These are phyloP conservation scores for Rhinolophus ferrumequinum DNA, from an alignment of 2,113 vertebrate species.

Conservation along the genomic window DNA sequence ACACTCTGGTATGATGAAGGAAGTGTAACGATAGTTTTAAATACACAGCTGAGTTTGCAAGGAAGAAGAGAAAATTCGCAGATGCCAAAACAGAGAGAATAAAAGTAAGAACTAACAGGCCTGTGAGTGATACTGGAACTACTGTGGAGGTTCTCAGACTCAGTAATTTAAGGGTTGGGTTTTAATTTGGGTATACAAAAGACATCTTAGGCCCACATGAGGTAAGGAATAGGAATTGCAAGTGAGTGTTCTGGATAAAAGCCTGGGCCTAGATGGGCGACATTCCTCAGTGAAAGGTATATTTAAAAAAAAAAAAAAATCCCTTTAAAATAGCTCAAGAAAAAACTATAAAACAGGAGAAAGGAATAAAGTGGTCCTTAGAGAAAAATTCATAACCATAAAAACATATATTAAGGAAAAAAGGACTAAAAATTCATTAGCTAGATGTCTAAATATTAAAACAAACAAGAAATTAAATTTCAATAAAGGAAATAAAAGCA, in stretches of 20 bases:
- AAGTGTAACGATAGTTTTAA: background rate
- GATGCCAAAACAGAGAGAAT: background rate
- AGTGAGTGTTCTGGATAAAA: background rate
- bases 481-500: background rate
- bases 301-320: background rate
- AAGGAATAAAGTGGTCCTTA: background rate
- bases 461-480: background rate
- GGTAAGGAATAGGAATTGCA: background rate
- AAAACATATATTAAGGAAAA: background rate
- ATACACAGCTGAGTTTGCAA: background rate
- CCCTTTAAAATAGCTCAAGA: background rate
- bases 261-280: too few species aligned
- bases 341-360: background rate
- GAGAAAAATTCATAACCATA: background rate
- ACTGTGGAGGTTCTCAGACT: background rate
- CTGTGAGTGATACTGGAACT: background rate
- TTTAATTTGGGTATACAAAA: background rate
- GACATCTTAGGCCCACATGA: background rate
- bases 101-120: background rate
- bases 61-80: conserved; percentile 1
- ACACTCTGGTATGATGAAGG: background rate
- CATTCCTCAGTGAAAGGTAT: background rate
- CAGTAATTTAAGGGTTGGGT: background rate
- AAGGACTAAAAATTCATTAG: background rate
- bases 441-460: background rate